A percentile compares a stretch with the other conserved stretches of the same genome.
phyloP scores from a whole-genome alignment of 2,797 vertebrate species.

The Macrochelys suwanniensis region DNA sequence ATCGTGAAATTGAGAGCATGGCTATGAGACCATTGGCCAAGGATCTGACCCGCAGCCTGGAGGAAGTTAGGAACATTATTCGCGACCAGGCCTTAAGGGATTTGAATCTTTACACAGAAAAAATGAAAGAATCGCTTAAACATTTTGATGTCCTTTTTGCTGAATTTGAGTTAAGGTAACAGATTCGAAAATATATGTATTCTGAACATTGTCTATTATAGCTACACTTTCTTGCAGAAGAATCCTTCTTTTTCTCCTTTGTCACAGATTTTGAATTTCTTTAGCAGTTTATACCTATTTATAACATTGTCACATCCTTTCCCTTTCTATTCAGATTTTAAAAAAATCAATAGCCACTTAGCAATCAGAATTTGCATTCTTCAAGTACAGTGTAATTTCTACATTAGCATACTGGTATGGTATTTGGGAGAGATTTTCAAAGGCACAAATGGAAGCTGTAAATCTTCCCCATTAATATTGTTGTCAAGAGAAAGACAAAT shows the following conservation, averaged over 20 bases:
- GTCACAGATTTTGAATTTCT: background rate
- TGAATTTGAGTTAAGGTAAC: constrained; percentile 97
- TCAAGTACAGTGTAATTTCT: constrained; percentile 14
- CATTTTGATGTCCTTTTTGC: constrained; percentile 97
- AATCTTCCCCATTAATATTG: constrained; percentile 25
- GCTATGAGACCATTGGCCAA: constrained; percentile 97
- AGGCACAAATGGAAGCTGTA: constrained; percentile 32
- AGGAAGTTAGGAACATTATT: constrained; percentile 94
- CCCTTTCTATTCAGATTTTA: constrained; percentile 15
- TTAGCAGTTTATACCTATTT: background rate
- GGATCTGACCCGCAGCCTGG: constrained; percentile 94
- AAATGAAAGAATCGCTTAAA: constrained; percentile 92
- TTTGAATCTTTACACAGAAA: constrained; percentile 94
- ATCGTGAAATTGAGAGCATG: constrained; percentile 98
- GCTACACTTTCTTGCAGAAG: background rate
- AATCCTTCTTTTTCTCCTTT: background rate
- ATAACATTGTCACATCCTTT: constrained; percentile 2
- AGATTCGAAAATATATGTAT: background rate
- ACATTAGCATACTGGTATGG: constrained; percentile 35
- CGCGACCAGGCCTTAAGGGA: constrained; percentile 97
- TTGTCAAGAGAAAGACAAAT: constrained; percentile 27
- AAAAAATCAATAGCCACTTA: constrained; percentile 57
- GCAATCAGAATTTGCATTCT: constrained; percentile 42
- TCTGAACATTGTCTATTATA: background rate
- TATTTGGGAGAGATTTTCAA: constrained; percentile 46